Evolutionary conservation across 2,888 invertebrate genomes (phyloP).

Genomic region (Listrodromus nycthemerus): DNA sequence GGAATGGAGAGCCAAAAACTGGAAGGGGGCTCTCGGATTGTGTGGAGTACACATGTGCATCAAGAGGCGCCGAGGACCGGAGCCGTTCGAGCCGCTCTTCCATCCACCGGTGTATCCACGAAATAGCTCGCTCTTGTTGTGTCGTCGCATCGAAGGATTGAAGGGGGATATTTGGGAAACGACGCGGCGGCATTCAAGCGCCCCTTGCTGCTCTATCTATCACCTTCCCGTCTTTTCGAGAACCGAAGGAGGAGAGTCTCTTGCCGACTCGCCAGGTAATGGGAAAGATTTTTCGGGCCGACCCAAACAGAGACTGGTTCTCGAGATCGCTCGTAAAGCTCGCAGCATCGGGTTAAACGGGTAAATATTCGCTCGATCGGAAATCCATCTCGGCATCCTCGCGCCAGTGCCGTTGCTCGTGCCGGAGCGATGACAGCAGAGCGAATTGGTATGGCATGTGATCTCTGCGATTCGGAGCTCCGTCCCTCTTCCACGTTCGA

Average conservation of each 20-base stretch:
- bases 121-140: constrained; percentile 54
- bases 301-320: constrained; percentile 1
- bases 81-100: not conserved
- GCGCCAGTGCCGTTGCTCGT: constrained; percentile 7
- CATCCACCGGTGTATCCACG: constrained; percentile 18
- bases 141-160: constrained; percentile 38
- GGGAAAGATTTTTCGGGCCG: constrained; percentile 49
- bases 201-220: constrained; percentile 7
- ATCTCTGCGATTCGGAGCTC: constrained; percentile 58
- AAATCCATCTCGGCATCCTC: constrained; percentile 48
- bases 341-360: constrained; percentile 40
- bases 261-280: constrained; percentile 34
- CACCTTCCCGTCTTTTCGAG: constrained; percentile 32
- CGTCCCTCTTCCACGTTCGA: constrained; percentile 23
- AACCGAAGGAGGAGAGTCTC: constrained; percentile 3
- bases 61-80: not conserved
- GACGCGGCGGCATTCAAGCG: constrained; percentile 31
- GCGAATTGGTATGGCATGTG: constrained; percentile 48
- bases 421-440: constrained; percentile 24
- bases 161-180: constrained; percentile 27
- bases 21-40: constrained; percentile 1
- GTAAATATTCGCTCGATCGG: constrained; percentile 50
- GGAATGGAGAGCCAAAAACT: constrained; percentile 62
- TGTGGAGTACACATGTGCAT: constrained; percentile 52
- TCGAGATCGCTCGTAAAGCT: not conserved